Evolutionary conservation across 2,888 invertebrate species (phyloP).

Genomic region (Agonopterix arenella): DNA sequence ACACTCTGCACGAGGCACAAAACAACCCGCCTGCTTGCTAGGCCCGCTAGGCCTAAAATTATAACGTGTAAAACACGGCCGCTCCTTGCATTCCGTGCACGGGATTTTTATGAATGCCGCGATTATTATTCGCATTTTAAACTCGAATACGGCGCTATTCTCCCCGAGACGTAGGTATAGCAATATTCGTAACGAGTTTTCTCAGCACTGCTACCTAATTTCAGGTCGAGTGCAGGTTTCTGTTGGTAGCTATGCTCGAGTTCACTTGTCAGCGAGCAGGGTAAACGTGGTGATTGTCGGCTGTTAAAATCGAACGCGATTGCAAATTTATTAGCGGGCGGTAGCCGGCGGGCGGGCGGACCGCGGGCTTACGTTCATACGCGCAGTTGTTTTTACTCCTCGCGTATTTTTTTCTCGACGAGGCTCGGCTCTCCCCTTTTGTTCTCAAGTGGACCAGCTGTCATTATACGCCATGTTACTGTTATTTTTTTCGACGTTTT

Average conservation of each 20-base stretch:
- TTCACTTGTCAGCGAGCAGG: slow-evolving; percentile 37
- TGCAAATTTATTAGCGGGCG: slow-evolving; percentile 72
- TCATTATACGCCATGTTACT: slow-evolving; percentile 78
- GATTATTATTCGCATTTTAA: slow-evolving; percentile 77
- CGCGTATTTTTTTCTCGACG: slow-evolving; percentile 73
- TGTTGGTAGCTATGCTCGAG: slow-evolving; percentile 27
- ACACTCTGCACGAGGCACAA: slow-evolving; percentile 67
- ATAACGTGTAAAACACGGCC: slow-evolving; percentile 74
- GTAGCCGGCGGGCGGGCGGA: slow-evolving; percentile 33
- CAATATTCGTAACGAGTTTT: slow-evolving; percentile 76
- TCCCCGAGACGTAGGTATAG: slow-evolving; percentile 63
- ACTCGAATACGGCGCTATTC: slow-evolving; percentile 71
- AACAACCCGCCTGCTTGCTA: slow-evolving; percentile 54
- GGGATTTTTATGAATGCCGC: slow-evolving; percentile 71
- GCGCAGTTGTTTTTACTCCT: slow-evolving; percentile 71
- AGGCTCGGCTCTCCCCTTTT: slow-evolving; percentile 73
- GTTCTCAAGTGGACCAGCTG: slow-evolving; percentile 79
- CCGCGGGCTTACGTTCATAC: slow-evolving; percentile 35
- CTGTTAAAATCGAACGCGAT: slow-evolving; percentile 60
- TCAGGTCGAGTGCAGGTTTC: slow-evolving; percentile 46
- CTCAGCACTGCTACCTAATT: slow-evolving; percentile 68
- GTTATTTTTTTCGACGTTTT: slow-evolving; percentile 75
- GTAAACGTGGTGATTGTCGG: slow-evolving; percentile 40
- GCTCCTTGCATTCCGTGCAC: slow-evolving; percentile 72
- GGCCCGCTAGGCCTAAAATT: slow-evolving; percentile 72